Base-by-base conservation (phyloP, 2,888 invertebrate genomes). In the Chymomyza fuscimana region DNA sequence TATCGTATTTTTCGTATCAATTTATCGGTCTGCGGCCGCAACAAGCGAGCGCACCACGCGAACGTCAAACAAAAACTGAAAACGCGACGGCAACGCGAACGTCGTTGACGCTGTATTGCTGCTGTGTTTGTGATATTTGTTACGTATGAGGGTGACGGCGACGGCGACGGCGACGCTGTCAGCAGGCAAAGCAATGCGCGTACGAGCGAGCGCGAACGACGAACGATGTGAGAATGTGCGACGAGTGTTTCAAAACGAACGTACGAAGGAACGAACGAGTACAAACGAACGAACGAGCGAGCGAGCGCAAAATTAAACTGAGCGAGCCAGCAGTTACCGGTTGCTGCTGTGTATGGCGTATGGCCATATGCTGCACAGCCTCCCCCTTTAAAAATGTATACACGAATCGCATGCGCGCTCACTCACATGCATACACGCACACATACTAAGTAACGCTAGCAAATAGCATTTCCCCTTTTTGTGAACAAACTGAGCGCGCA, bases 21-120 rank as follows among this genome's bases (percentile, higher is more conserved):
- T 46, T 46, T 46, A 46, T 46, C 40, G 40, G 40, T 12, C 40
- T 46, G 40, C 40, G 40, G 40, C 40, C 40, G 78, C 78, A 80
- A 73, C 80, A 78, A 67, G 69, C 78, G 72, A 78, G 77, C 84
- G 79, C 76, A 79, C 82, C 78, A 79, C 78, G 82, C 84, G 84
- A 86, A 81, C 85, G 87, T 79, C 85, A 83, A 87, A 83, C 81
- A 78, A 87, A 87, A 78, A 87, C 85, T 83, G 81, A 80, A 81
- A 86, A 79, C 69, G 67, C 71, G 71, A 72, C 76, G 72, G 68
- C 76, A 67, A 54, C 52, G 65, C 66, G 51, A 62, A 19, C 61
- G 61, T 19, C 54, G 25, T 60, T 12, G 10, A 46, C 12, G 12
- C 40, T 46, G 12, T 46, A 32, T 40, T 40, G 66, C 61, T 60